Conservation (phyloP, 2,888 invertebrate genomes). For the Ctena decussata region DNA sequence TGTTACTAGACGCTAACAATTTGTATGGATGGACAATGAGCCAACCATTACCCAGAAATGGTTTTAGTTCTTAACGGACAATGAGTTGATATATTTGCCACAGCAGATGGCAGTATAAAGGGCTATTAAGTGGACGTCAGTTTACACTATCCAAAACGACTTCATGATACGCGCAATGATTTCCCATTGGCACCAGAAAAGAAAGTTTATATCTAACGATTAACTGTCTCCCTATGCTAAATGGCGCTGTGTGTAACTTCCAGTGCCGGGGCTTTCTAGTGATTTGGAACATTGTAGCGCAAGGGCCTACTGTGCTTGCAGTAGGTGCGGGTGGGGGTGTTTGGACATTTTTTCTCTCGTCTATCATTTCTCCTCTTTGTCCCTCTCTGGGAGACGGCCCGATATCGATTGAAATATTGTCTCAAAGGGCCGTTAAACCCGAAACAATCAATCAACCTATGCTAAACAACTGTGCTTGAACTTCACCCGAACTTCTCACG, state of each 20-base stretch:
- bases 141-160: constrained; percentile 14
- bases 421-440: too few species aligned
- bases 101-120: constrained; percentile 13
- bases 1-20: neutral
- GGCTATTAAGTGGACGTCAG: constrained; percentile 28
- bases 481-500: neutral
- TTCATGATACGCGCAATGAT: constrained; percentile 37
- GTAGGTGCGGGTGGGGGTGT: too few species aligned
- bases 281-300: too few species aligned
- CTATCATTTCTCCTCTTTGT: too few species aligned
- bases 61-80: constrained; percentile 20
- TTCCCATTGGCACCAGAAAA: constrained; percentile 28
- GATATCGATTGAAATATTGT: too few species aligned
- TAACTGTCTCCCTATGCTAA: constrained; percentile 27
- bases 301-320: too few species aligned
- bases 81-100: constrained; percentile 15
- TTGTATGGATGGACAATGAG: constrained; percentile 32
- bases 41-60: constrained; percentile 15
- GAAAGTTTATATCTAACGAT: constrained; percentile 14
- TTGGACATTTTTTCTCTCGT: too few species aligned
- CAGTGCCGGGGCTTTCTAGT: too few species aligned
- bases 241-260: too few species aligned
- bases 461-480: neutral
- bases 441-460: neutral
- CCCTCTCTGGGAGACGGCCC: too few species aligned